Evolutionary conservation across 2,888 invertebrate genomes (phyloP), one percentile per base, ranked within the genome.

Genomic region (Noctua fimbriata): DNA sequence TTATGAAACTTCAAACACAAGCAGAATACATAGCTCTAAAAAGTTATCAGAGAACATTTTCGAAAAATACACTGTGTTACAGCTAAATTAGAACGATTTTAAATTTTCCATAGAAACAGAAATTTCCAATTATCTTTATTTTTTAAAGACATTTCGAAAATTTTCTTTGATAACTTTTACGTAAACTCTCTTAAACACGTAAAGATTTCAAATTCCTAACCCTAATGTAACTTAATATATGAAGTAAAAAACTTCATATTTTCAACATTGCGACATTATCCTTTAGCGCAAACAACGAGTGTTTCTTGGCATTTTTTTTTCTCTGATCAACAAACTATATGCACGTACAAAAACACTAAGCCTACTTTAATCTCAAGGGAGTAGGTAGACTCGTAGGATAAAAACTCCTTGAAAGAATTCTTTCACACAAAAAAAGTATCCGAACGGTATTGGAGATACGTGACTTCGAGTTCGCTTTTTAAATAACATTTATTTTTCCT

Each of bases 361-460:
- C 69, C 66, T 78, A 65, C 55, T 79, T 81, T 73, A 81, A 78
- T 84, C 79, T 76, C 77, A 74, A 76, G 55, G 69, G 82, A 72
- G 65, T 41, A 28, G 60, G 72, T 70, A 76, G 41, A 55, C 55
- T 78, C 32, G 66, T 69, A 73, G 77, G 78, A 73, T 67, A 49
- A 70, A 83, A 83, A 78, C 79, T 81, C 77, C 28, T 69, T 69
- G 66, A 49, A 44, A 75, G 72, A 79, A 87, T 79, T 81, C 44
- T 65, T 86, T 79, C 65, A 69, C 73, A 79, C 69, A 74, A 80
- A 83, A 89, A 85, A 87, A 73, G 76, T 87, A 89, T 86, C 52
- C 69, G 55, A 77, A 82, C 70, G 79, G 49, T 82, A 80, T 82
- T 73, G 79, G 49, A 47, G 41, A 69, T 69, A 84, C 84, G 89